Evolutionary conservation across 92 coral and sea anemone species (phyloP), one percentile per base, ranked within the genome.

Genomic region (Hydrozoanthus gracilis): DNA sequence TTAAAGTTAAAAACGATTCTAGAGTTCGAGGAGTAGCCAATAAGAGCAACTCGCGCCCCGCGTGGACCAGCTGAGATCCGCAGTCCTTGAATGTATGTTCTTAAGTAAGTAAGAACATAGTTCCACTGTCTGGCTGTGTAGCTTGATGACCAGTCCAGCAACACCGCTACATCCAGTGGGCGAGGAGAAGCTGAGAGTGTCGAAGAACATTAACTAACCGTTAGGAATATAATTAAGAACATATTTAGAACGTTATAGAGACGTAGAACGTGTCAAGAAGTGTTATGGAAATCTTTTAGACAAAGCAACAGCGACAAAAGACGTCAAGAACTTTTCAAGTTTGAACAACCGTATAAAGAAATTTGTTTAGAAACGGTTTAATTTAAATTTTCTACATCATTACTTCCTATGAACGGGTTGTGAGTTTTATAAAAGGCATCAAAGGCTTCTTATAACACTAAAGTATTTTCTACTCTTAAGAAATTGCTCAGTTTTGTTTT

Each of bases 11-110:
- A 76, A 0, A 76, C 64, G 14, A 76, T 49, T 52, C 17, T 51
- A 55, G 80, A 61, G 51, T 52, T 44, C 8, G 80, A 76, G 3
- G 80, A 76, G 65, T 76, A 76, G 11, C 80, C 80, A 76, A 76
- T 50, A 44, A 76, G 80, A 50, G 80, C 80, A 51, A 76, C 80
- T 51, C 80, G 65, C 39, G 80, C 62, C 51, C 80, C 80, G 51
- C 9, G 62, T 51, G 47, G 46, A 51, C 51, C 80, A 14, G 80
- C 51, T 55, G 80, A 76, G 39, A 76, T 51, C 44, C 45, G 15
- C 0, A 76, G 66, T 7, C 80, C 61, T 18, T 18, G 62, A 50
- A 76, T 76, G 62, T 76, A 76, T 48, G 12, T 46, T 20, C 47
- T 76, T 51, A 76, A 6, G 80, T 76, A 76, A 7, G 61, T 76